Evolutionary conservation across 2,888 invertebrate genomes (phyloP).

Genomic region (Drosophila differens): DNA sequence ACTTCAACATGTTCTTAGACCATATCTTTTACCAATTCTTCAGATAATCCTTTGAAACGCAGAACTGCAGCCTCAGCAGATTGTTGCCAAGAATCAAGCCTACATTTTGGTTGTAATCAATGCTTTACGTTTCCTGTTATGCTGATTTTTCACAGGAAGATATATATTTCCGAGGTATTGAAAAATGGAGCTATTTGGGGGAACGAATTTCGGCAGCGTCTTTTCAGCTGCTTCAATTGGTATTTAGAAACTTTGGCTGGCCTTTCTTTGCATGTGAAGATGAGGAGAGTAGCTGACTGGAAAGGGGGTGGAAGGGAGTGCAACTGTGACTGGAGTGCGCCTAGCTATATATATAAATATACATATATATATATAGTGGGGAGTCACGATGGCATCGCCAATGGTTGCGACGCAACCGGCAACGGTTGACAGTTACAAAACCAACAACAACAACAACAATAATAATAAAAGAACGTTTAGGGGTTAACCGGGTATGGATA

Average conservation of each 20-base stretch:
- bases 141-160: not conserved
- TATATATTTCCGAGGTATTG: not conserved
- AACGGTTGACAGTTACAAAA: slow-evolving; percentile 41
- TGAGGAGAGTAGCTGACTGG: not conserved
- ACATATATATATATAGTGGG: not conserved
- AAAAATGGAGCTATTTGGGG: not conserved
- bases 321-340: not conserved
- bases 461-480: slow-evolving; percentile 47
- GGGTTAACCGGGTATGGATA: slow-evolving; percentile 29
- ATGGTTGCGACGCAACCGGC: slow-evolving; percentile 36
- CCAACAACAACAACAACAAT: slow-evolving; percentile 23
- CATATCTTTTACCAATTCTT: not conserved
- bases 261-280: slow-evolving; percentile 39
- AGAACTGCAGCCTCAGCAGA: not conserved
- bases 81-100: not conserved
- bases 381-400: slow-evolving; percentile 56
- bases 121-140: not conserved
- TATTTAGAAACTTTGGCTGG: slow-evolving; percentile 36
- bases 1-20: not conserved
- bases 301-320: not conserved
- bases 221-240: slow-evolving; percentile 28
- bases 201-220: slow-evolving; percentile 13
- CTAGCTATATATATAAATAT: not conserved
- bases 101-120: not conserved
- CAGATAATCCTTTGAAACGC: not conserved